These are phyloP conservation scores for Lepus timidus DNA, from an alignment of 2,113 vertebrate genomes.

Conservation along the genomic window DNA sequence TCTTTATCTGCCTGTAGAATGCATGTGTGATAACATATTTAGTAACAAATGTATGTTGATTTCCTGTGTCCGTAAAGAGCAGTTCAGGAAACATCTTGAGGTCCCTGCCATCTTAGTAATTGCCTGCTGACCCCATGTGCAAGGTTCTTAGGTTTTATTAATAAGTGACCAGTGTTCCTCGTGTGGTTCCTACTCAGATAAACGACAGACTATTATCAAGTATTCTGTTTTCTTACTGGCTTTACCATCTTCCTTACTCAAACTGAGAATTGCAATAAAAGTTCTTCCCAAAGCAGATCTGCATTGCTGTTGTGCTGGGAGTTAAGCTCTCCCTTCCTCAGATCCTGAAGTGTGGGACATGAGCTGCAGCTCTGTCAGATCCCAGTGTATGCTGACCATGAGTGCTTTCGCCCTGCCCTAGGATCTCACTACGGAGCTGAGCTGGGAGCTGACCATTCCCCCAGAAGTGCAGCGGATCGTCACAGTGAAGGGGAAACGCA, in stretches of 20 bases:
- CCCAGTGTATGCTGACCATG: neutral
- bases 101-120: neutral
- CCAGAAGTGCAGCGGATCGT: conserved; percentile 94
- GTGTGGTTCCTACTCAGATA: neutral
- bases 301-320: neutral
- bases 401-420: conserved; percentile 73
- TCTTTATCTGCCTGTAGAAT: neutral
- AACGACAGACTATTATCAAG: neutral
- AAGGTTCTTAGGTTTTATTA: neutral
- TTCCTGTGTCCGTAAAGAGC: neutral
- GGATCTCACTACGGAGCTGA: conserved; percentile 95
- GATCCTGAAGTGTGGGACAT: neutral
- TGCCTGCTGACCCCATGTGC: neutral
- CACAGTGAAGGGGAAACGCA: conserved; percentile 94
- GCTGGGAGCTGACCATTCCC: conserved; percentile 95
- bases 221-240: neutral
- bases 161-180: neutral
- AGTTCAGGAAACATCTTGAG: neutral
- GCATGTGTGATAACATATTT: neutral
- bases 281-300: neutral
- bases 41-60: neutral
- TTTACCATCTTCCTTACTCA: neutral
- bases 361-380: neutral
- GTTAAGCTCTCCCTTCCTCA: neutral
- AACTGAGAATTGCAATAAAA: neutral